phyloP scores from a whole-genome alignment of 1,140 invertebrate species.

The Drosophila ercepeae region DNA sequence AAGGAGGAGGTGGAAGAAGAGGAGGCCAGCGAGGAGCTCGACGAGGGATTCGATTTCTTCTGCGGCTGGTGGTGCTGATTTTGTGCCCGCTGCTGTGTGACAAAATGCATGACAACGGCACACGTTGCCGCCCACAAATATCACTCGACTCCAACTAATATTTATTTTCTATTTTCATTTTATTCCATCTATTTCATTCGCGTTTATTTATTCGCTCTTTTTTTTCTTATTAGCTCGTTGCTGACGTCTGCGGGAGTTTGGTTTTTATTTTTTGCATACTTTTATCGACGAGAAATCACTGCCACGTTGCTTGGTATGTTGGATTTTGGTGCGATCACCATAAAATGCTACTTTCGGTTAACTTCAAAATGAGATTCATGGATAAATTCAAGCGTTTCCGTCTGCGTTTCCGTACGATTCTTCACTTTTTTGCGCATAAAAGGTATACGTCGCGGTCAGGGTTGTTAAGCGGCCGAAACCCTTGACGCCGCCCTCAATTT shows the following conservation, averaged over 20 bases:
- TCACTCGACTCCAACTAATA: constrained; percentile 5
- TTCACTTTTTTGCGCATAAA: constrained; percentile 59
- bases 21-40: constrained; percentile 55
- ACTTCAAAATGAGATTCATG: constrained; percentile 61
- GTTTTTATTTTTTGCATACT: constrained; percentile 56
- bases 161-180: constrained; percentile 34
- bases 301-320: constrained; percentile 15
- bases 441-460: constrained; percentile 50
- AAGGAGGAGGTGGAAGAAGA: constrained; percentile 28
- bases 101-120: constrained; percentile 78
- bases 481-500: constrained; percentile 6
- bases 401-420: constrained; percentile 27
- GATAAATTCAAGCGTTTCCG: constrained; percentile 46
- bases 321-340: neutral
- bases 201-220: constrained; percentile 31
- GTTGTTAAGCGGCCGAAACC: constrained; percentile 23
- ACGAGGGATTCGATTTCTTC: constrained; percentile 49
- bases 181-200: constrained; percentile 4
- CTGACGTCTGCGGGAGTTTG: constrained; percentile 67
- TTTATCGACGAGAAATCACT: constrained; percentile 42
- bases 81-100: constrained; percentile 71
- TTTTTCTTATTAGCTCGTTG: constrained; percentile 31
- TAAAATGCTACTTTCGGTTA: constrained; percentile 42
- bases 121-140: constrained; percentile 40
- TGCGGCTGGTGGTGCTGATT: constrained; percentile 54